Percentiles rank a stretch among this genome's conserved stretches.
phyloP scores from a whole-genome alignment of 2,888 invertebrate species.

The Xanthorhoe designata region DNA sequence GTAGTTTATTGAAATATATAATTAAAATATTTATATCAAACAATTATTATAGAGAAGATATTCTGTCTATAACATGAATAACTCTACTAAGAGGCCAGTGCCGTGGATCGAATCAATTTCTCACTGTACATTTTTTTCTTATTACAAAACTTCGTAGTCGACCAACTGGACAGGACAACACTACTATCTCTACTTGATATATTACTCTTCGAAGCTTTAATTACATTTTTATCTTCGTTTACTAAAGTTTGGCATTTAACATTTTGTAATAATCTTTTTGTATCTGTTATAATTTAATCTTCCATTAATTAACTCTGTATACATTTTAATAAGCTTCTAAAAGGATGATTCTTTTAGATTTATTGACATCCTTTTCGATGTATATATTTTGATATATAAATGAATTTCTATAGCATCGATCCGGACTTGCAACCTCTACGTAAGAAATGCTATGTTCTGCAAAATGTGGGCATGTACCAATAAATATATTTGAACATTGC shows the following conservation, averaged over 20 bases:
- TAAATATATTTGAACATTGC: too few species aligned
- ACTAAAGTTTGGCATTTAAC: slow-evolving; percentile 32
- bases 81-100: slow-evolving; percentile 50
- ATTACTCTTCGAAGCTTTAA: slow-evolving; percentile 35
- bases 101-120: slow-evolving; percentile 70
- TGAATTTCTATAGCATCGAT: too few species aligned
- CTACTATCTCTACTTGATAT: slow-evolving; percentile 39
- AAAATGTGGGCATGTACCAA: too few species aligned
- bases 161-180: slow-evolving; percentile 56
- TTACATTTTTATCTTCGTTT: slow-evolving; percentile 30
- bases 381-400: too few species aligned
- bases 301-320: slow-evolving; percentile 17
- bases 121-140: slow-evolving; percentile 61
- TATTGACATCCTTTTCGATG: slow-evolving; percentile 6
- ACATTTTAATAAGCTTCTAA: slow-evolving; percentile 2
- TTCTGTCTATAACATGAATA: slow-evolving; percentile 46
- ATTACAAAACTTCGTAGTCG: slow-evolving; percentile 56
- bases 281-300: slow-evolving; percentile 12
- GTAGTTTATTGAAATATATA: too few species aligned
- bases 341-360: not conserved
- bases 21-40: too few species aligned
- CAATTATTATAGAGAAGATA: too few species aligned
- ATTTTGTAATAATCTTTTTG: slow-evolving; percentile 25
- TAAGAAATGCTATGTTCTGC: too few species aligned
- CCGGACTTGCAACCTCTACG: too few species aligned